Base-by-base conservation (phyloP, 2,113 vertebrate genomes). In the Leptobrachium ailaonicum region DNA sequence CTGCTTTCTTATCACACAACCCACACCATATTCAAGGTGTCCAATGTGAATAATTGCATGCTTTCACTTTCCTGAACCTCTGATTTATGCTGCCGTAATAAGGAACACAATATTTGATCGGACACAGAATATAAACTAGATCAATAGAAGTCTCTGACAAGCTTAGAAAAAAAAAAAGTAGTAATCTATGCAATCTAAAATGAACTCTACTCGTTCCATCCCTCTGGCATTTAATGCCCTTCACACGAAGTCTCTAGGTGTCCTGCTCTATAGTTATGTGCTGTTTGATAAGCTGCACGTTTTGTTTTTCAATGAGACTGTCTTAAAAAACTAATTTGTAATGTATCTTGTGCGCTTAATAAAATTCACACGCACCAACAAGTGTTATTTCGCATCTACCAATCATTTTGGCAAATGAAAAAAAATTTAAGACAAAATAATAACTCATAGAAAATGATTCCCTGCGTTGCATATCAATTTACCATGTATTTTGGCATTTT, bases 101-200 rank as follows among this genome's bases (percentile, higher is more conserved):
- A 60, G 13, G 13, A 60, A 60, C 56, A 60, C 10, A 14, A 60
- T 11, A 60, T 43, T 73, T 66, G 12, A 63, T 72, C 63, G 44
- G 58, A 64, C 7, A 53, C 54, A 63, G 2, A 50, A 41, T 44
- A 73, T 45, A 63, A 13, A 56, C 1, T 3, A 66, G n/a, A 56
- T 67, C 41, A 73, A 73, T 45, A 14, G 71, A 73, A 41, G 32
- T 72, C 9, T 47, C 9, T 44, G 13, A 14, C 53, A n/a, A 40
- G 3, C 41, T 6, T 47, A 8, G 3, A 40, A 72, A 54, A 72
- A 54, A 54, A 62, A 40, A 41, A 44, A 43, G 41, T 56, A 74
- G 50, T 12, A 76, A 66, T 80, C 11, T 41, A 67, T 58, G 54
- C 41, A 58, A 73, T 56, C 41, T 60, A 58, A 80, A 73, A 74